A percentile compares a stretch with the other conserved stretches of the same genome.
phyloP scores from a whole-genome alignment of 2,888 invertebrate species.

The Cerastis rubricosa region DNA sequence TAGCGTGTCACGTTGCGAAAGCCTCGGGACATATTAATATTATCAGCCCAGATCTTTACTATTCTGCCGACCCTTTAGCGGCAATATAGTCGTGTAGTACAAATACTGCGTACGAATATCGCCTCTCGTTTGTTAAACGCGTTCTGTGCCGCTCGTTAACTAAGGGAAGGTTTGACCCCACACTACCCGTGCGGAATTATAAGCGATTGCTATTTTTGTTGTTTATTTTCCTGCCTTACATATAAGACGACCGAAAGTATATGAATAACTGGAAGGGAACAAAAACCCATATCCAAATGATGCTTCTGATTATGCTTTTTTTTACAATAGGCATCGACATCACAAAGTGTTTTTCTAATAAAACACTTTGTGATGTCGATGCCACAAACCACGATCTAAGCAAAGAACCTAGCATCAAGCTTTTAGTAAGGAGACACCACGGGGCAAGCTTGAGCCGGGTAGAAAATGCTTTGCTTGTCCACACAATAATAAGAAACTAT shows the following conservation, averaged over 20 bases:
- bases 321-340: background rate
- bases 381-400: too few species aligned
- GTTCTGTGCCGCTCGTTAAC: conserved; percentile 55
- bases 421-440: background rate
- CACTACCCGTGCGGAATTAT: conserved; percentile 53
- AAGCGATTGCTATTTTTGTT: conserved; percentile 40
- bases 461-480: background rate
- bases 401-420: background rate
- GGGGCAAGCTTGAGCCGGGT: background rate
- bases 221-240: conserved; percentile 35
- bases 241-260: conserved; percentile 1
- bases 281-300: background rate
- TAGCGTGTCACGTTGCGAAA: conserved; percentile 1
- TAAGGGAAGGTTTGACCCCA: conserved; percentile 43
- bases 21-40: conserved; percentile 10
- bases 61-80: conserved; percentile 5
- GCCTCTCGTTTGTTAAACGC: conserved; percentile 53
- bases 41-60: conserved; percentile 25
- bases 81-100: conserved; percentile 29
- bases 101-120: conserved; percentile 28
- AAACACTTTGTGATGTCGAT: too few species aligned
- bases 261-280: background rate
- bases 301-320: background rate
- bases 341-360: background rate
- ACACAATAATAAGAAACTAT: too few species aligned